phyloP scores from a whole-genome alignment of 2,797 vertebrate species.

The Pipistrellus pipistrellus region DNA sequence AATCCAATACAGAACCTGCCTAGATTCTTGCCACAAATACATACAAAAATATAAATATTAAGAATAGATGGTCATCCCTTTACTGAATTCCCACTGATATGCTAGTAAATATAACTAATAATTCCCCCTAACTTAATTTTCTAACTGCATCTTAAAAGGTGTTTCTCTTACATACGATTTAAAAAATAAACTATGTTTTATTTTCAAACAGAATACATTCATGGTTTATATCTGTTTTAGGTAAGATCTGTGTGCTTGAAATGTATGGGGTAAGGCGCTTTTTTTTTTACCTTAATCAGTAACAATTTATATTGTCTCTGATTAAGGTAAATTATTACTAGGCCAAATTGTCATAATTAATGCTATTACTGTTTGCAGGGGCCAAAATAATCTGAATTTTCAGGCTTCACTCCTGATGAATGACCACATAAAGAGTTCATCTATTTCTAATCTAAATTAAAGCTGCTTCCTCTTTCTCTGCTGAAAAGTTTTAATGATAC shows the following conservation, averaged over 20 bases:
- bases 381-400: constrained; percentile 38
- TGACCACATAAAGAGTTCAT: background rate
- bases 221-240: background rate
- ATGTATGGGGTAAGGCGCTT: background rate
- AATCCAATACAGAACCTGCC: background rate
- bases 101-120: background rate
- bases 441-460: constrained; percentile 33
- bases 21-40: background rate
- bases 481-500: constrained; percentile 69
- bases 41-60: background rate
- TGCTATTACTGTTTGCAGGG: background rate
- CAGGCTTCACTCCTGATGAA: background rate
- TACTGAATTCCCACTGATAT: background rate
- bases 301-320: constrained; percentile 8
- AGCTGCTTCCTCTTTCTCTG: constrained; percentile 67
- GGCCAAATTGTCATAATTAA: background rate
- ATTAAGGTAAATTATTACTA: constrained; percentile 30
- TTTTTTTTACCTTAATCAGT: no score
- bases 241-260: background rate
- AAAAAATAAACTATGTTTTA: background rate
- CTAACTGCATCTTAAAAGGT: constrained; percentile 17
- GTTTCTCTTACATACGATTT: background rate
- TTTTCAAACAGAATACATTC: background rate
- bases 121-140: background rate
- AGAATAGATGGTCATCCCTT: background rate